Evolutionary conservation across 2,888 invertebrate genomes (phyloP).

Genomic region (Rhingia rostrata): DNA sequence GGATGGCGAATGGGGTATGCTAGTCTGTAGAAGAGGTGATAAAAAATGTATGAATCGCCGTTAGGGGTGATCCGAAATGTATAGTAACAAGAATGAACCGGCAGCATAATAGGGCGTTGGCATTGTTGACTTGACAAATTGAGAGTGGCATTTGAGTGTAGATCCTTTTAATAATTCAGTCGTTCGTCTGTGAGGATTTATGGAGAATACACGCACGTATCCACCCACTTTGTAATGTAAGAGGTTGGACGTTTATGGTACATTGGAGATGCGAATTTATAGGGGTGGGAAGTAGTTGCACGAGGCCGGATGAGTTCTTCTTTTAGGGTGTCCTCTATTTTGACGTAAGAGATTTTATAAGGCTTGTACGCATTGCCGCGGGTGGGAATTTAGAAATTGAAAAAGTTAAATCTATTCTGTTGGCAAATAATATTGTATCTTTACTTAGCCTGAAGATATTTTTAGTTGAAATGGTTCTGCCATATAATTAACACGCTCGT

Average conservation of each 20-base stretch:
- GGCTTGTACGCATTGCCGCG: no score
- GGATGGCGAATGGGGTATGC: neutral
- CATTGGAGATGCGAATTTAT: constrained; percentile 50
- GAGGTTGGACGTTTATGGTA: constrained; percentile 42
- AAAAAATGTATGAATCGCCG: constrained; percentile 71
- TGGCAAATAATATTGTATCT: no score
- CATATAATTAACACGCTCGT: no score
- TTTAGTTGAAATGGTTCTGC: no score
- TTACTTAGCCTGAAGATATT: no score
- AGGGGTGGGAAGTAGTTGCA: neutral
- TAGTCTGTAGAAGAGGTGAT: constrained; percentile 47
- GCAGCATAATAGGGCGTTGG: constrained; percentile 55
- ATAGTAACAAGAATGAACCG: constrained; percentile 31
- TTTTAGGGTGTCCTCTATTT: no score
- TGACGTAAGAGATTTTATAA: no score
- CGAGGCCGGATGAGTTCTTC: no score
- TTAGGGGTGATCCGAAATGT: constrained; percentile 60
- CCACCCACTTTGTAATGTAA: constrained; percentile 5
- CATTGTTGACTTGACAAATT: constrained; percentile 74
- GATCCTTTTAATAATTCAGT: constrained; percentile 69
- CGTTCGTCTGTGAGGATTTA: constrained; percentile 61
- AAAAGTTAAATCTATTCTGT: no score
- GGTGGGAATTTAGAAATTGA: no score
- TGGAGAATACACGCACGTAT: constrained; percentile 11
- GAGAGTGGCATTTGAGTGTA: constrained; percentile 63